Evolutionary conservation across 1,140 invertebrate species (phyloP).

Genomic region (Propsilocerus akamusi): DNA sequence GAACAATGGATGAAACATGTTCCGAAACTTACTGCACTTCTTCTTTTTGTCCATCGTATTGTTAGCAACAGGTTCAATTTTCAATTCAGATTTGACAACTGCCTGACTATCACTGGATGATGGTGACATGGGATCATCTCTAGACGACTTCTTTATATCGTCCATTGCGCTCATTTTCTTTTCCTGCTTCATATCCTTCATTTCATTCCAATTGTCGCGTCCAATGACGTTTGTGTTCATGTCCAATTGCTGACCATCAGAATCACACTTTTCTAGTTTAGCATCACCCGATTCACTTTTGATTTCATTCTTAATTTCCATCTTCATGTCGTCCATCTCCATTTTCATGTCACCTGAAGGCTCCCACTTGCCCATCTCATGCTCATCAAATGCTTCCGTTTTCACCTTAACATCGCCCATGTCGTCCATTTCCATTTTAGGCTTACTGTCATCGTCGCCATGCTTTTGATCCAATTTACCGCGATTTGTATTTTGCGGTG

Average conservation of each 20-base stretch:
- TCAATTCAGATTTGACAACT: slow-evolving; percentile 28
- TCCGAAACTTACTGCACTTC: slow-evolving; percentile 38
- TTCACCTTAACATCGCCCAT: slow-evolving; percentile 26
- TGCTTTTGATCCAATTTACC: slow-evolving; percentile 46
- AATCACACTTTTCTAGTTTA: slow-evolving; percentile 20
- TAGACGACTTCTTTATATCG: slow-evolving; percentile 22
- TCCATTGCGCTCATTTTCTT: slow-evolving; percentile 5
- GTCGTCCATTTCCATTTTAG: slow-evolving; percentile 38
- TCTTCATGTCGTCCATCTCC: slow-evolving; percentile 35
- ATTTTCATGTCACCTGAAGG: slow-evolving; percentile 39
- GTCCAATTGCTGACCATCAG: slow-evolving; percentile 6
- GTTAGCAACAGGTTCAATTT: slow-evolving; percentile 35
- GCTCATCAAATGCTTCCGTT: slow-evolving; percentile 18
- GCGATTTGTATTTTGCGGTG: slow-evolving; percentile 17
- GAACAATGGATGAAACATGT: not conserved
- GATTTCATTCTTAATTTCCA: slow-evolving; percentile 48
- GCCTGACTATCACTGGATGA: slow-evolving; percentile 19
- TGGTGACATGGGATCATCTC: slow-evolving; percentile 38
- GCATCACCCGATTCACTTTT: slow-evolving; percentile 29
- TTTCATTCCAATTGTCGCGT: slow-evolving; percentile 19
- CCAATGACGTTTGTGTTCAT: slow-evolving; percentile 3
- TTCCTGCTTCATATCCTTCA: slow-evolving; percentile 7
- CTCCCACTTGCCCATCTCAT: slow-evolving; percentile 26
- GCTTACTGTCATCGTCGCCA: slow-evolving; percentile 38
- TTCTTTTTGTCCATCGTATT: slow-evolving; percentile 43